Conservation (phyloP, 2,113 vertebrate species). For the Pungitius pungitius region DNA sequence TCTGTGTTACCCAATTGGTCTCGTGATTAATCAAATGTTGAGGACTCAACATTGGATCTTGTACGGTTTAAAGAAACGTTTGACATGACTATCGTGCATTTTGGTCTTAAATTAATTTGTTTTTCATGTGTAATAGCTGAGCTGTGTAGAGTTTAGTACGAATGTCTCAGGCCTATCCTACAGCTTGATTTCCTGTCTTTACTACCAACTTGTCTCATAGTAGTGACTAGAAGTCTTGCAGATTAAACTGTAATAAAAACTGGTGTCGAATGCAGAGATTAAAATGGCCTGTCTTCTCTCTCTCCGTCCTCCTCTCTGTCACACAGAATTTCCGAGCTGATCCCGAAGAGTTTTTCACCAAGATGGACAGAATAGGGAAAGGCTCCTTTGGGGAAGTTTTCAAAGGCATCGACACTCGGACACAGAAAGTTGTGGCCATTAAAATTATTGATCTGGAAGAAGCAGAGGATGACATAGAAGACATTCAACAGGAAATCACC, state of each 20-base stretch:
- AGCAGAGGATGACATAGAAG: slow-evolving; percentile 98
- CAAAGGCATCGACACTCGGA: slow-evolving; percentile 98
- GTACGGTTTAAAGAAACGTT: slow-evolving; percentile 3
- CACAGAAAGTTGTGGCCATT: slow-evolving; percentile 97
- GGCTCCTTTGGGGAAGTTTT: slow-evolving; percentile 98
- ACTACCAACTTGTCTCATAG: neutral
- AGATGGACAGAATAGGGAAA: slow-evolving; percentile 96
- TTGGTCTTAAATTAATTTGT: neutral
- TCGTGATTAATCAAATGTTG: slow-evolving; percentile 11
- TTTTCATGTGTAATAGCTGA: neutral
- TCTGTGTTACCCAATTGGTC: slow-evolving; percentile 4
- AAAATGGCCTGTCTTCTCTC: neutral
- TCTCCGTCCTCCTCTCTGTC: slow-evolving; percentile 36
- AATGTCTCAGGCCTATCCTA: neutral
- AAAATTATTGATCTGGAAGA: slow-evolving; percentile 99
- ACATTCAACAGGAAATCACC: slow-evolving; percentile 98
- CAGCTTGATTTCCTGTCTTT: neutral
- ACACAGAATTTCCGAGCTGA: slow-evolving; percentile 89
- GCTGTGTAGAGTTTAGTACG: neutral
- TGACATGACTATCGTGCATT: neutral
- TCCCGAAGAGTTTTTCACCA: slow-evolving; percentile 95
- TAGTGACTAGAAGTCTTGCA: neutral
- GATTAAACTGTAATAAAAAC: neutral
- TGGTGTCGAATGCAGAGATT: neutral
- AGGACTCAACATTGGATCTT: neutral